Percentiles rank a stretch among this genome's conserved stretches.
These are phyloP conservation scores for Cecidostiba fungosa DNA, from an alignment of 2,888 invertebrate species.

Conservation along the genomic window DNA sequence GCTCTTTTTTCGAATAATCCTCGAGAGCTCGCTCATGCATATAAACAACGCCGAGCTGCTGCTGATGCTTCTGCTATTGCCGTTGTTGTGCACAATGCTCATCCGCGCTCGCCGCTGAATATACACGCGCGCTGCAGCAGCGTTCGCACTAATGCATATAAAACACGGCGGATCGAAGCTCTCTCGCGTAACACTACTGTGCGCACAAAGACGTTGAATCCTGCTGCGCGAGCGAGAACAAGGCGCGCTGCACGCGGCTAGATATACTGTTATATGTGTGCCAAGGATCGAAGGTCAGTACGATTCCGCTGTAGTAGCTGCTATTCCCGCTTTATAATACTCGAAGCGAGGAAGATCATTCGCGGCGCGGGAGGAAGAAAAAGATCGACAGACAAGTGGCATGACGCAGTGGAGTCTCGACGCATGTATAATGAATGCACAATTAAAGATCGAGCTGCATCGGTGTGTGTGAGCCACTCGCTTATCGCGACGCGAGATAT, in stretches of 20 bases:
- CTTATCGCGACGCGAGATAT: conserved; percentile 71
- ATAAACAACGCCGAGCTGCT: conserved; percentile 39
- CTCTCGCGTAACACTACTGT: background rate
- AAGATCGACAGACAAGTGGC: conserved; percentile 35
- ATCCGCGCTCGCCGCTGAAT: background rate
- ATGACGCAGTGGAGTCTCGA: conserved; percentile 70
- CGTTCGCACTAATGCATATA: conserved; percentile 24
- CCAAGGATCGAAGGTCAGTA: conserved; percentile 71
- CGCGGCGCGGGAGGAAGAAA: background rate
- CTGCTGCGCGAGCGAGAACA: conserved; percentile 12
- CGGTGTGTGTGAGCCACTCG: conserved; percentile 61
- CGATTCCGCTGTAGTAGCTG: conserved; percentile 18
- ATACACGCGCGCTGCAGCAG: background rate
- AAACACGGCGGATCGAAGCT: conserved; percentile 17
- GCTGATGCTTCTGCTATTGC: no score
- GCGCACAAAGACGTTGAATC: conserved; percentile 24
- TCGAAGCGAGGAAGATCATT: conserved; percentile 15
- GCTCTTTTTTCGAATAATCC: conserved; percentile 12
- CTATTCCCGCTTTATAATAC: background rate
- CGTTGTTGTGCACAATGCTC: conserved; percentile 51
- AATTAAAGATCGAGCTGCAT: conserved; percentile 74
- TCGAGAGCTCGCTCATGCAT: background rate
- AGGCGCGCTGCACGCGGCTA: background rate
- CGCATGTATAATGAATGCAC: conserved; percentile 73
- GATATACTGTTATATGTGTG: conserved; percentile 56